A percentile compares a stretch with the other conserved stretches of the same genome.
These are phyloP conservation scores for Cochlearius cochlearius DNA, from an alignment of 2,113 vertebrate genomes.

Conservation along the genomic window DNA sequence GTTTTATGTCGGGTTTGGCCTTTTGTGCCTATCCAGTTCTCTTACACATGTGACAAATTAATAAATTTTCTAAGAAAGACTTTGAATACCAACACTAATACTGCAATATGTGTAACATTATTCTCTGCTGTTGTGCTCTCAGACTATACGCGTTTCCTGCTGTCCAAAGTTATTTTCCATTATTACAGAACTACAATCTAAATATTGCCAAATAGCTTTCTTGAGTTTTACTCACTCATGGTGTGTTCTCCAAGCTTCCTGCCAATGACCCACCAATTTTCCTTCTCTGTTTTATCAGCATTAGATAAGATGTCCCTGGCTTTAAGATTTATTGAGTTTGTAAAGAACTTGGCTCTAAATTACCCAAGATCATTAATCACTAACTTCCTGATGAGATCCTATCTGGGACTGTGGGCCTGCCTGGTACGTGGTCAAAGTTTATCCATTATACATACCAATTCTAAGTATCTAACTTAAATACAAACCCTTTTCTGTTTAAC, in stretches of 20 bases:
- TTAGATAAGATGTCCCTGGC: background rate
- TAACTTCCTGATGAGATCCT: background rate
- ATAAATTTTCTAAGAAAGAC: background rate
- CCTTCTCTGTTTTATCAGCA: background rate
- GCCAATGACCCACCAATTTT: background rate
- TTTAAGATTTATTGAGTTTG: conserved; percentile 43
- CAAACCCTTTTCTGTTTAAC: background rate
- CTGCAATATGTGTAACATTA: background rate
- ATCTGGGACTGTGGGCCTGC: background rate
- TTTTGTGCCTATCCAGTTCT: background rate
- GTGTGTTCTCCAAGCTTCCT: background rate
- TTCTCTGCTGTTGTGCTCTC: background rate
- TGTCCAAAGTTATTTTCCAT: background rate
- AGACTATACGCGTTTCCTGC: background rate
- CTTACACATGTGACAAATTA: background rate
- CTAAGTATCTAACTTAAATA: background rate
- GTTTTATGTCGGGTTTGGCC: background rate
- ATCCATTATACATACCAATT: background rate
- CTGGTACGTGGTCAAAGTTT: background rate
- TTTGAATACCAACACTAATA: background rate
- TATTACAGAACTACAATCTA: background rate
- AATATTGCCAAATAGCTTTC: background rate
- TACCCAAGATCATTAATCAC: conserved; percentile 34
- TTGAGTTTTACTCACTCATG: background rate
- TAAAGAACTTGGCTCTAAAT: background rate